Conservation (phyloP, 2,113 vertebrate genomes). For the Solea senegalensis region DNA sequence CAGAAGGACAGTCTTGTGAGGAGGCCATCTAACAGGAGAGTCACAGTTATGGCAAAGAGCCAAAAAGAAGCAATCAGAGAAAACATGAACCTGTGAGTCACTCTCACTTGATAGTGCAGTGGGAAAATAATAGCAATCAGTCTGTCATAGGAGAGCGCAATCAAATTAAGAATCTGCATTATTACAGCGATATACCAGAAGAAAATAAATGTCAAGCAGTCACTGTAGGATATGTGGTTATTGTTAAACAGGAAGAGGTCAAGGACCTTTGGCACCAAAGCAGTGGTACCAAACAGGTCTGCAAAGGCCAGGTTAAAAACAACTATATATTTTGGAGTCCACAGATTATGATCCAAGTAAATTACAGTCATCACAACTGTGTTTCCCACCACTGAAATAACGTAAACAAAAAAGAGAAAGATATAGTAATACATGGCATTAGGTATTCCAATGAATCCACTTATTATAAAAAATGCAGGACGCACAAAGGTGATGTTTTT, state of each 20-base stretch:
- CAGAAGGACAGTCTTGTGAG: constrained; percentile 75
- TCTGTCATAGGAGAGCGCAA: constrained; percentile 76
- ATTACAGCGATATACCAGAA: constrained; percentile 71
- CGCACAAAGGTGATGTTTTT: constrained; percentile 66
- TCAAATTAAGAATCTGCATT: constrained; percentile 76
- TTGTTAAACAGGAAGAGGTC: constrained; percentile 74
- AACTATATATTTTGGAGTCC: constrained; percentile 76
- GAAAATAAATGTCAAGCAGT: constrained; percentile 72
- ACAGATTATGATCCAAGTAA: constrained; percentile 59
- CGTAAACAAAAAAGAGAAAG: constrained; percentile 71
- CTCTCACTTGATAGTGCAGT: constrained; percentile 58
- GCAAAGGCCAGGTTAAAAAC: constrained; percentile 78
- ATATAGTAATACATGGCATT: constrained; percentile 71
- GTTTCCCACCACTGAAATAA: constrained; percentile 69
- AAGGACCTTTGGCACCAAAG: constrained; percentile 76
- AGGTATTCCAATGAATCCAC: constrained; percentile 63
- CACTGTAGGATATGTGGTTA: constrained; percentile 58
- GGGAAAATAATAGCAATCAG: constrained; percentile 78
- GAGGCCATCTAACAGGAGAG: constrained; percentile 33
- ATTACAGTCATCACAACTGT: constrained; percentile 67
- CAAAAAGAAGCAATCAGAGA: constrained; percentile 49
- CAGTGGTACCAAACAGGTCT: constrained; percentile 71
- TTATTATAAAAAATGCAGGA: constrained; percentile 73
- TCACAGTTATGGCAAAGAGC: constrained; percentile 27
- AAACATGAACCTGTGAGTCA: constrained; percentile 64